phyloP scores from a whole-genome alignment of 2,888 invertebrate genomes.

The Meganola albula region DNA sequence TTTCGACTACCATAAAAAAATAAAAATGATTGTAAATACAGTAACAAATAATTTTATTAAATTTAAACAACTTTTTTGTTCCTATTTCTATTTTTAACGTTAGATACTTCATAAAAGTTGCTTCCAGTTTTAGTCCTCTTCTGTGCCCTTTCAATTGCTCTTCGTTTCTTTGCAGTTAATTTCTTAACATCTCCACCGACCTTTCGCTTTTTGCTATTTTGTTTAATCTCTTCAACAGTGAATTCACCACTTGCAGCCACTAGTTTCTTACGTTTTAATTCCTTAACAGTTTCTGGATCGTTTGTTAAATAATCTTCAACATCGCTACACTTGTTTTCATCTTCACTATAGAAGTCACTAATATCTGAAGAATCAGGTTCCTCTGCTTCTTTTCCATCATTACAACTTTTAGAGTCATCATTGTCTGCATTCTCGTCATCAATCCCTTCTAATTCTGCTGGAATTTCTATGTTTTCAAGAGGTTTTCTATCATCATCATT shows the following conservation, averaged over 20 bases:
- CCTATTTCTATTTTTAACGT: constrained; percentile 92
- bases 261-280: constrained; percentile 63
- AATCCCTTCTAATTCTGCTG: constrained; percentile 63
- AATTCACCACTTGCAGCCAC: constrained; percentile 76
- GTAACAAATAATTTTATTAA: constrained; percentile 9
- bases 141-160: constrained; percentile 84
- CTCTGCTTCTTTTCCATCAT: constrained; percentile 39
- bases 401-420: constrained; percentile 35
- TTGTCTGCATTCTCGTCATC: constrained; percentile 53
- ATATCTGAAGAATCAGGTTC: constrained; percentile 79
- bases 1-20: too few species aligned
- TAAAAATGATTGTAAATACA: too few species aligned
- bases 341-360: constrained; percentile 82
- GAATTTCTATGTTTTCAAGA: constrained; percentile 68
- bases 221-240: constrained; percentile 71
- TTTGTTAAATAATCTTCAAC: constrained; percentile 70
- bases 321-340: constrained; percentile 77
- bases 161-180: constrained; percentile 85
- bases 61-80: constrained; percentile 76
- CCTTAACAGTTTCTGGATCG: constrained; percentile 63
- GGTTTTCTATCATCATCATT: constrained; percentile 80
- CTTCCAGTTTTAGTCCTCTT: constrained; percentile 90
- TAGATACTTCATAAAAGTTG: constrained; percentile 92
- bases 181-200: constrained; percentile 57
- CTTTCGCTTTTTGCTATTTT: constrained; percentile 54